A percentile compares a stretch with the other conserved stretches of the same genome.
These are phyloP conservation scores for Phalacrocorax brasilianus DNA, from an alignment of 2,113 vertebrate species.

Conservation along the genomic window DNA sequence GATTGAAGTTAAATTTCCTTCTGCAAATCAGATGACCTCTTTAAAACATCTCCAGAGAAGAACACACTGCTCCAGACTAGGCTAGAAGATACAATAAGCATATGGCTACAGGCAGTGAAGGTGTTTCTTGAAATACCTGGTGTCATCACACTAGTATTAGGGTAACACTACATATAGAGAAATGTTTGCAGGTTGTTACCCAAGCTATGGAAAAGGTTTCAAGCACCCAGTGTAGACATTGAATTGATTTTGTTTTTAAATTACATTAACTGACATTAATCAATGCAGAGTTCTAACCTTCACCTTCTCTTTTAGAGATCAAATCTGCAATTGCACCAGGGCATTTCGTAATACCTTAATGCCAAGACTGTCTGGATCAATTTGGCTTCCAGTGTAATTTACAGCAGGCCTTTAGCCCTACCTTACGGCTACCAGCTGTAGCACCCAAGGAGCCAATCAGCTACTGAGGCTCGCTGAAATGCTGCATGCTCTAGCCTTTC, in stretches of 20 bases:
- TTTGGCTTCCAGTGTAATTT: not conserved
- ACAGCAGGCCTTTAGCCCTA: not conserved
- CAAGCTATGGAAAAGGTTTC: not conserved
- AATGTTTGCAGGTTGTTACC: not conserved
- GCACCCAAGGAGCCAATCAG: not conserved
- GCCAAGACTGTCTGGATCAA: not conserved
- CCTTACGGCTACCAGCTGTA: not conserved
- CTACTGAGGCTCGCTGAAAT: accelerated
- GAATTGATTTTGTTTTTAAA: too few species aligned
- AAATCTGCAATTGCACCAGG: not conserved
- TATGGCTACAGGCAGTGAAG: not conserved
- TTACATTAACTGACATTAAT: not conserved
- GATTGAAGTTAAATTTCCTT: not conserved
- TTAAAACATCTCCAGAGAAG: not conserved
- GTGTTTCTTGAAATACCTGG: not conserved
- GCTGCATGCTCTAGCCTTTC: not conserved
- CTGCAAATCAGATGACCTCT: not conserved
- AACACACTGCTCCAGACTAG: not conserved
- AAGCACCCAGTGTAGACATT: accelerated
- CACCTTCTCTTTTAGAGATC: not conserved
- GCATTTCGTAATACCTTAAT: not conserved
- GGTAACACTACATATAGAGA: not conserved
- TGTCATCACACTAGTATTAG: not conserved
- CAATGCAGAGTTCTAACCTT: not conserved
- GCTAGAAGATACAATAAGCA: not conserved